These are phyloP conservation scores for Aurelia coerulea DNA, from an alignment of 30 jellyfish, hydroid and myxozoan genomes.

Conservation along the genomic window DNA sequence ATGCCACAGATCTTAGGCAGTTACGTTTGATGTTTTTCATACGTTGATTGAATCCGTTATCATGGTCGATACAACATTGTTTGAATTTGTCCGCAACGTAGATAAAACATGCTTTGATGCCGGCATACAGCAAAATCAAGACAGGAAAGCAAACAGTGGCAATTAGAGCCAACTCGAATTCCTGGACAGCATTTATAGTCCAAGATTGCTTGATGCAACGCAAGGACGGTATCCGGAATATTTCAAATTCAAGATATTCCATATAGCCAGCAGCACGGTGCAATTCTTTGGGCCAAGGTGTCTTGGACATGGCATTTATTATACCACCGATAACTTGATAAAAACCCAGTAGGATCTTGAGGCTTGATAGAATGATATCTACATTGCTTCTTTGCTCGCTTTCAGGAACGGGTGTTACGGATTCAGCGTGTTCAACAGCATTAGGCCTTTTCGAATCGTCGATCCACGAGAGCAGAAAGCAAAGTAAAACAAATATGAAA, in stretches of 20 bases:
- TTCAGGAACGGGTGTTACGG: background rate
- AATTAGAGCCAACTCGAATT: slow-evolving; percentile 28
- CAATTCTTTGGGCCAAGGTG: slow-evolving; percentile 55
- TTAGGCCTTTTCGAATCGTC: background rate
- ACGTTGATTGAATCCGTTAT: background rate
- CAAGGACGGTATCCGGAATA: slow-evolving; percentile 48
- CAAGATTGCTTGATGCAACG: slow-evolving; percentile 49
- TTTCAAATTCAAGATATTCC: slow-evolving; percentile 41
- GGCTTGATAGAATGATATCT: slow-evolving; percentile 43
- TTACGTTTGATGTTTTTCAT: background rate
- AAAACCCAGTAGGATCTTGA: slow-evolving; percentile 54
- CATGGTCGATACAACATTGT: too few relatives aligned
- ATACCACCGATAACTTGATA: slow-evolving; percentile 38
- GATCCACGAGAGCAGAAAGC: slow-evolving; percentile 40
- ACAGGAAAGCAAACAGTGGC: slow-evolving; percentile 37
- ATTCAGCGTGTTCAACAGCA: background rate
- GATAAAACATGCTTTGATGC: slow-evolving; percentile 8
- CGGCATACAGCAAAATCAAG: slow-evolving; percentile 5
- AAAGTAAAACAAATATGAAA: slow-evolving; percentile 17
- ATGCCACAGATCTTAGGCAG: slow-evolving; percentile 10
- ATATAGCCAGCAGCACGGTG: background rate
- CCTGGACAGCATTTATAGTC: slow-evolving; percentile 29
- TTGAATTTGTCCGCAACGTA: background rate
- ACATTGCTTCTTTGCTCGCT: slow-evolving; percentile 23
- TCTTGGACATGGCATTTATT: slow-evolving; percentile 10